Evolutionary conservation across 2,797 vertebrate genomes (phyloP), one percentile per base, ranked within the genome.

Genomic region (Pseudochaenichthys georgianus): DNA sequence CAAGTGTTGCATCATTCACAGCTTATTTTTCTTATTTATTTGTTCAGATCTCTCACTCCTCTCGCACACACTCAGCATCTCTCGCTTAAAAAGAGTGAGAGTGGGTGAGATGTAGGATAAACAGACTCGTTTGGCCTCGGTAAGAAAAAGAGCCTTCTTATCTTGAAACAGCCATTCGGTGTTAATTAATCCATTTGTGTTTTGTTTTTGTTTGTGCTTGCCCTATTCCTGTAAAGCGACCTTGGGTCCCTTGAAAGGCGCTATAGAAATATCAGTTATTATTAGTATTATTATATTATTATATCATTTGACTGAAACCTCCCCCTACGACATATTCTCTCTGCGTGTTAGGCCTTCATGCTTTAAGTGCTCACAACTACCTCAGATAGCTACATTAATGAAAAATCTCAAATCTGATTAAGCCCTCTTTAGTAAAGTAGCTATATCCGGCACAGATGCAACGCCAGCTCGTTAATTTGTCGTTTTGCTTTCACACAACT

Each of bases 181-280:
- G 87, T 89, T 90, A 90, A 92, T 93, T 92, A 91, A 92, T 92
- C 88, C 86, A 74, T 89, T n/a, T n/a, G n/a, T n/a, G n/a, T n/a
- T n/a, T n/a, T n/a, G n/a, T n/a, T n/a, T n/a, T n/a, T n/a, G n/a
- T n/a, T n/a, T n/a, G n/a, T n/a, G n/a, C n/a, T n/a, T n/a, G n/a
- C n/a, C n/a, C n/a, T n/a, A n/a, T n/a, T n/a, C n/a, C n/a, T n/a
- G n/a, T n/a, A n/a, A n/a, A n/a, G n/a, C n/a, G n/a, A n/a, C n/a
- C n/a, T n/a, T n/a, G n/a, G n/a, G n/a, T n/a, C n/a, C n/a, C n/a
- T n/a, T n/a, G n/a, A n/a, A n/a, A n/a, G n/a, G n/a, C n/a, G n/a
- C n/a, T n/a, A n/a, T n/a, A n/a, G n/a, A n/a, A n/a, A n/a, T n/a
- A n/a, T n/a, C n/a, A n/a, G n/a, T n/a, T n/a, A n/a, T n/a, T n/a